Percentiles rank a stretch among this genome's conserved stretches.
Evolutionary conservation across 2,113 vertebrate species (phyloP).

Genomic region (Odocoileus virginianus): DNA sequence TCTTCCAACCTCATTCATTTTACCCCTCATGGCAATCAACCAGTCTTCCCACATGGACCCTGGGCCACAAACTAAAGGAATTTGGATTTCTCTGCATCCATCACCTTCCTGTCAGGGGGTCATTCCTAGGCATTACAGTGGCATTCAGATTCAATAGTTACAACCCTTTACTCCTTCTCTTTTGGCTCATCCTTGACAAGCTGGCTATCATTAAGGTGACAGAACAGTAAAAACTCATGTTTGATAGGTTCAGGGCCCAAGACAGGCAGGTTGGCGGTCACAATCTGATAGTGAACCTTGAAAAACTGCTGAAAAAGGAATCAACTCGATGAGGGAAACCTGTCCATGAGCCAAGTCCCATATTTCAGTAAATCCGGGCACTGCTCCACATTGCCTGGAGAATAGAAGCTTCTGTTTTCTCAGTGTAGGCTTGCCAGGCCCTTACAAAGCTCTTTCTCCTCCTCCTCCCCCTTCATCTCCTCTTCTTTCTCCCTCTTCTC

Average conservation of each 20-base stretch:
- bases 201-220: slow-evolving; percentile 29
- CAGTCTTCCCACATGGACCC: slow-evolving; percentile 53
- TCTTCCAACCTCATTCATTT: slow-evolving; percentile 51
- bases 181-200: slow-evolving; percentile 41
- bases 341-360: not conserved
- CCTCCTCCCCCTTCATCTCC: not conserved
- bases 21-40: slow-evolving; percentile 65
- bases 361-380: not conserved
- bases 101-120: slow-evolving; percentile 68
- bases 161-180: slow-evolving; percentile 5
- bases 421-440: not conserved
- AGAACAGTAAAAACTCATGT: slow-evolving; percentile 38
- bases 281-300: not conserved
- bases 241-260: not conserved
- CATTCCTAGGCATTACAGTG: slow-evolving; percentile 3
- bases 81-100: slow-evolving; percentile 73
- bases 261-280: not conserved
- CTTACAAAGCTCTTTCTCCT: not conserved
- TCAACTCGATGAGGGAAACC: not conserved
- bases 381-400: not conserved
- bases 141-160: slow-evolving; percentile 27
- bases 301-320: not conserved
- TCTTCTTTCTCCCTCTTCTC: not conserved
- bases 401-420: not conserved
- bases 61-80: slow-evolving; percentile 67